phyloP scores from a whole-genome alignment of 2,797 vertebrate genomes.

The Adrianichthys oophorus region DNA sequence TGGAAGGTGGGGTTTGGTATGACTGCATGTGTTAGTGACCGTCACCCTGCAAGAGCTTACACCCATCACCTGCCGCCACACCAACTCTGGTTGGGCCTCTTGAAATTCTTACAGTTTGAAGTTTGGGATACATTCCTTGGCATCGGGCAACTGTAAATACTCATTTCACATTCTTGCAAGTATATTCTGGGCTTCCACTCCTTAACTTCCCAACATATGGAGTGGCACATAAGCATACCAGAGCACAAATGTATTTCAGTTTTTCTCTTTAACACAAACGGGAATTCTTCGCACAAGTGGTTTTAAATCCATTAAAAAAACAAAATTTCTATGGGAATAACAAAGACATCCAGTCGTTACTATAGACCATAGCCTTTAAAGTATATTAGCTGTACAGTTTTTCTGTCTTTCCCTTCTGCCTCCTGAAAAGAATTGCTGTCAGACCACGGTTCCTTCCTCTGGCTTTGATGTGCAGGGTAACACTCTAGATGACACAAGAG shows the following conservation, averaged over 20 bases:
- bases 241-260: constrained; percentile 10
- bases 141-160: constrained; percentile 57
- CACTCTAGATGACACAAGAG: constrained; percentile 59
- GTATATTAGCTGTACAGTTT: constrained; percentile 4
- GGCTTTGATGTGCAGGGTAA: constrained; percentile 65
- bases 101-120: constrained; percentile 53
- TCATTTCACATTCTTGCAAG: constrained; percentile 69
- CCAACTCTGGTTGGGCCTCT: constrained; percentile 46
- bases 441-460: constrained; percentile 34
- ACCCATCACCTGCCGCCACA: constrained; percentile 71
- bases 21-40: constrained; percentile 31
- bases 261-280: constrained; percentile 30
- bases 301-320: not conserved
- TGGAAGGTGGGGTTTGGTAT: not conserved
- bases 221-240: constrained; percentile 53
- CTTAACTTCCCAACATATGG: constrained; percentile 67
- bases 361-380: not conserved
- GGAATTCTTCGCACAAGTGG: constrained; percentile 10
- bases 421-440: constrained; percentile 34
- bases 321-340: constrained; percentile 8
- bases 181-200: constrained; percentile 75
- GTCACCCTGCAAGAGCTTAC: constrained; percentile 35
- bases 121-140: constrained; percentile 65
- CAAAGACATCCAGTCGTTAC: constrained; percentile 27
- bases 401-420: constrained; percentile 13